A percentile compares a stretch with the other conserved stretches of the same genome.
Conservation (phyloP, 2,888 invertebrate genomes). For the Griposia aprilina region DNA sequence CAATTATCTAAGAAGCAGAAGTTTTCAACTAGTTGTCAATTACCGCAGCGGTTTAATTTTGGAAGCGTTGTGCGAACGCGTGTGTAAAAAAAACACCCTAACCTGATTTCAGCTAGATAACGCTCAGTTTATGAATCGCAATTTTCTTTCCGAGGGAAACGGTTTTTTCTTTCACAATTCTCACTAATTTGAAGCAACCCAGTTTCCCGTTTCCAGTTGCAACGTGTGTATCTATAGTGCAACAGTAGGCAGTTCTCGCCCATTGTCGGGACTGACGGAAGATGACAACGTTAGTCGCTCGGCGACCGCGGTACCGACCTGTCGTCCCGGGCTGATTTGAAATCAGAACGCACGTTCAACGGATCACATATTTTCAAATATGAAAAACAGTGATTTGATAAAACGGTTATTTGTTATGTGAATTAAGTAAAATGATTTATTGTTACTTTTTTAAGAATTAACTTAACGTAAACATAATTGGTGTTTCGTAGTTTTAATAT, state of each 20-base stretch:
- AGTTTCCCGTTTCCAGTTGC: conserved; percentile 72
- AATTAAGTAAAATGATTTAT: neutral
- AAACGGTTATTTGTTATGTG: conserved; percentile 26
- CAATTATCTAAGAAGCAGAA: neutral
- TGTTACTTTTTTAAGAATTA: conserved; percentile 1
- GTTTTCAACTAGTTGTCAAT: too few relatives aligned
- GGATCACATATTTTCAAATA: conserved; percentile 35
- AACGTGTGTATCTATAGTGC: conserved; percentile 66
- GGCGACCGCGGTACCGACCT: conserved; percentile 75
- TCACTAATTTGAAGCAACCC: conserved; percentile 73
- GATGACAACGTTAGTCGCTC: conserved; percentile 72
- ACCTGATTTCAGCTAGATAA: conserved; percentile 37
- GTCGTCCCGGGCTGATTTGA: conserved; percentile 60
- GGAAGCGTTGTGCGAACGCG: neutral
- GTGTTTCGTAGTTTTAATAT: conserved; percentile 41
- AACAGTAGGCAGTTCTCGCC: conserved; percentile 68
- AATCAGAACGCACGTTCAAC: conserved; percentile 52
- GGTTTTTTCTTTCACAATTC: conserved; percentile 64
- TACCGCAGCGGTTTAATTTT: neutral
- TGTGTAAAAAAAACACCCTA: conserved; percentile 13
- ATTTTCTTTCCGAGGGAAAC: conserved; percentile 58
- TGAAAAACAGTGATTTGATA: conserved; percentile 33
- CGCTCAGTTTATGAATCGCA: conserved; percentile 53
- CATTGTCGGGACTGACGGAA: conserved; percentile 62
- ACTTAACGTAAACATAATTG: conserved; percentile 16